Base-by-base conservation (phyloP, 2,888 invertebrate genomes). In the Pomacea canaliculata region DNA sequence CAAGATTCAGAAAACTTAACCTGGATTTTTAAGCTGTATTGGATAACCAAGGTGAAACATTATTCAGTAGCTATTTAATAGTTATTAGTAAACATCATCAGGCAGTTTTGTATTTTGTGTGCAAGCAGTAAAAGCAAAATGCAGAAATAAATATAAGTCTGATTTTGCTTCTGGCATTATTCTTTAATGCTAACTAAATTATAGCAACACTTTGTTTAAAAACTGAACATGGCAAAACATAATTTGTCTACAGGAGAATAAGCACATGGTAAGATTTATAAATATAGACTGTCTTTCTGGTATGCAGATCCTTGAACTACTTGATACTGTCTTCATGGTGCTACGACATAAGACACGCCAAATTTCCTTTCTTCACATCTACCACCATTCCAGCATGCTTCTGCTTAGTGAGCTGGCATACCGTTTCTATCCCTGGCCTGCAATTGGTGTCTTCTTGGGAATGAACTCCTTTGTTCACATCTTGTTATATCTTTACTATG, bases 261-360 rank as follows among this genome's bases (percentile, higher is more conserved):
- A 56, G 51, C 51, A 56, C 51, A 56, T 56, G 12, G 16, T 10
- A 10, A 56, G 12, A 56, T 4, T 13, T 16, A 56, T 13, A 10
- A 16, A 56, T 56, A 16, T 56, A 10, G 37, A 37, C 12, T 56
- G 51, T 56, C 51, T 56, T 56, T 56, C 10, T 56, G 37, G 37
- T 68, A 12, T n/a, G 19, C 78, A 80, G 80, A 66, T 74, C 7
- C 18, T 76, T 9, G 90, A 91, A 78, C 84, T 91, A 48, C 70
- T 88, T 27, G 90, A 91, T 80, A 91, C 90, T 4, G 86, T 90
- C 1, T 90, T 90, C 80, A 90, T 91, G 90, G 83, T 91, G 13
- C 79, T 91, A 48, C 85, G 90, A 8, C 89, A 90, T 79, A 84
- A 83, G 69, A 78, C 78, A 10, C 81, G 89, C 37, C 90, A 91